Base-by-base conservation (phyloP, 2,797 vertebrate genomes). In the Bufotes viridis region DNA sequence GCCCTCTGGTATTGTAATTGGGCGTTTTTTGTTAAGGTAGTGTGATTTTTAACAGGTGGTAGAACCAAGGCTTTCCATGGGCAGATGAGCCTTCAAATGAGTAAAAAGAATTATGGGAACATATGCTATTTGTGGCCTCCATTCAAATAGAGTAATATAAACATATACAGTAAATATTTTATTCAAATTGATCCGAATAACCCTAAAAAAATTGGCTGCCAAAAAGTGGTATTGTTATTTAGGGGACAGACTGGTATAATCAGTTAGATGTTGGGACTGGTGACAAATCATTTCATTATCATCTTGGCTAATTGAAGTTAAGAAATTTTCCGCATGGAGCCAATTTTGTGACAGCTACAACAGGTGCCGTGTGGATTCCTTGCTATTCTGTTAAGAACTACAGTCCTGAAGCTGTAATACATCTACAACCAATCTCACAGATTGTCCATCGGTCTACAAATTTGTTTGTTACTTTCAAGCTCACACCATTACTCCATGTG, bases 41-140 rank as follows among this genome's bases (percentile, higher is more conserved):
- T 58, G 92, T 85, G 79, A 84, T 76, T 93, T 49, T 81, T 67
- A 67, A 49, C 84, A 91, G 88, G 90, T 91, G 85, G 90, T 86
- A 84, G 14, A 34, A 53, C 24, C 20, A 7, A 79, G 49, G 75
- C 72, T 26, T n/a, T 53, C 42, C 55, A 58, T 24, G 13, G 87
- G 18, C 63, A 90, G 76, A 91, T 85, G 24, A 91, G 69, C 90
- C 20, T 90, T 90, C 60, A 7, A 89, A 90, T 87, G 18, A n/a
- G 0, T 2, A 49, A 90, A 80, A 85, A 53, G 20, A 3, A 60
- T 72, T 51, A 61, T 58, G 17, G 53, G 87, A 90, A 88, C 86
- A 88, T 83, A 85, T 85, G 57, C 67, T 84, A 51, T 84, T 61
- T 63, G 24, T 80, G 90, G 26, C 82, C 84, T 87, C 81, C 82